Evolutionary conservation across 2,113 vertebrate genomes (phyloP).

Genomic region (Prochilodus magdalenae): DNA sequence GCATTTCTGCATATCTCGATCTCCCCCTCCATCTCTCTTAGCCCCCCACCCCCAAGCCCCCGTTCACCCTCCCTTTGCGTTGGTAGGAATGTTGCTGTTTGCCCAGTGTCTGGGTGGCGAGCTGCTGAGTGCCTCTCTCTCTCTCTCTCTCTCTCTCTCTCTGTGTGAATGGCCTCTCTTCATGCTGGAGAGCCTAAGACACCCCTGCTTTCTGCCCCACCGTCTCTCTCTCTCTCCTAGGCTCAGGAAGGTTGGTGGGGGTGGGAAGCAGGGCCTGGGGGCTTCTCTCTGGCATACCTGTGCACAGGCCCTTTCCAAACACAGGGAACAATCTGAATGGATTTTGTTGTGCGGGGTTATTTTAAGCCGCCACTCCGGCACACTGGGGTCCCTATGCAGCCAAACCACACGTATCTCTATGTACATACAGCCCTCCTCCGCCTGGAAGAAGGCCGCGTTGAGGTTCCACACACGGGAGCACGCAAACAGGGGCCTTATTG

Average conservation of each 20-base stretch:
- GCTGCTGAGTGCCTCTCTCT: slow-evolving; percentile 34
- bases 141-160: slow-evolving; percentile 20
- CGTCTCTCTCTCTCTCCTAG: not conserved
- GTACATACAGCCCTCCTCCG: slow-evolving; percentile 37
- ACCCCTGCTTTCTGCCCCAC: slow-evolving; percentile 21
- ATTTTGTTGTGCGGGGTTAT: slow-evolving; percentile 53
- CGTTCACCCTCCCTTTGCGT: slow-evolving; percentile 34
- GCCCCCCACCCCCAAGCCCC: slow-evolving; percentile 22
- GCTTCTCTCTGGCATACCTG: slow-evolving; percentile 27
- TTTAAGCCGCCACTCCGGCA: slow-evolving; percentile 44
- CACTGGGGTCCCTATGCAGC: slow-evolving; percentile 47
- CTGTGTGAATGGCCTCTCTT: slow-evolving; percentile 44
- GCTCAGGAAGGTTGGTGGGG: not conserved
- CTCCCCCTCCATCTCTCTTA: slow-evolving; percentile 20
- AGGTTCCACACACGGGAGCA: slow-evolving; percentile 39
- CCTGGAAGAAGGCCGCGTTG: slow-evolving; percentile 22
- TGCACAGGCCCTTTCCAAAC: slow-evolving; percentile 35
- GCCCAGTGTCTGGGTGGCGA: slow-evolving; percentile 45
- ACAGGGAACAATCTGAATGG: slow-evolving; percentile 50
- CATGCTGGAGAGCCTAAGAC: slow-evolving; percentile 40
- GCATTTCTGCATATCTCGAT: slow-evolving; percentile 35
- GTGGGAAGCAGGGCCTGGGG: not conserved
- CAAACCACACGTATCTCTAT: slow-evolving; percentile 42
- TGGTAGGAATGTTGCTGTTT: slow-evolving; percentile 55
- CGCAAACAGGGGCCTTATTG: slow-evolving; percentile 48